A percentile compares a stretch with the other conserved stretches of the same genome.
Conservation (phyloP, 2,113 vertebrate genomes). For the Ifrita kowaldi region DNA sequence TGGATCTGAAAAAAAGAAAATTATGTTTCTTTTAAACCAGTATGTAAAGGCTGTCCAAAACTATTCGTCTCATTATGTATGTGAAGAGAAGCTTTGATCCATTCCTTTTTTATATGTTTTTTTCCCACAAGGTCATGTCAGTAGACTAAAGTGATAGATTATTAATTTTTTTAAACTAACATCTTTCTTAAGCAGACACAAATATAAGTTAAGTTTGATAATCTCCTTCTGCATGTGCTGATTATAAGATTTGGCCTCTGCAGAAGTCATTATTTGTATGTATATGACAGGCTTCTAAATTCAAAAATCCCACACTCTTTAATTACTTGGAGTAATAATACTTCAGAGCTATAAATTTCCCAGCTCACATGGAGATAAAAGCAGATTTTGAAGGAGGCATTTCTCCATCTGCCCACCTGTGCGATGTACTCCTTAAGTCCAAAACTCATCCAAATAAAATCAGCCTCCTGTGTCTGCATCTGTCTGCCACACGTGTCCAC, state of each 20-base stretch:
- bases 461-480: background rate
- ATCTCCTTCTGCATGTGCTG: background rate
- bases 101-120: background rate
- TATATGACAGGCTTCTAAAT: background rate
- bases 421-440: background rate
- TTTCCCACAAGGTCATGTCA: conserved; percentile 12
- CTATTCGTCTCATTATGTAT: background rate
- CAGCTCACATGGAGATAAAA: background rate
- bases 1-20: background rate
- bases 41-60: background rate
- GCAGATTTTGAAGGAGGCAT: background rate
- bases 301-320: background rate
- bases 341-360: background rate
- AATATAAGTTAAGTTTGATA: background rate
- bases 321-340: background rate
- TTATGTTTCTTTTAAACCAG: background rate
- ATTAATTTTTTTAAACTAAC: background rate
- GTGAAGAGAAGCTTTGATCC: conserved; percentile 24
- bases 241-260: background rate
- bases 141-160: conserved; percentile 9
- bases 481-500: background rate
- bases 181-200: background rate
- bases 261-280: background rate
- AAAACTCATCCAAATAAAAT: background rate
- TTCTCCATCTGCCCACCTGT: background rate